Conservation (phyloP, 2,113 vertebrate genomes). For the Lates calcarifer region DNA sequence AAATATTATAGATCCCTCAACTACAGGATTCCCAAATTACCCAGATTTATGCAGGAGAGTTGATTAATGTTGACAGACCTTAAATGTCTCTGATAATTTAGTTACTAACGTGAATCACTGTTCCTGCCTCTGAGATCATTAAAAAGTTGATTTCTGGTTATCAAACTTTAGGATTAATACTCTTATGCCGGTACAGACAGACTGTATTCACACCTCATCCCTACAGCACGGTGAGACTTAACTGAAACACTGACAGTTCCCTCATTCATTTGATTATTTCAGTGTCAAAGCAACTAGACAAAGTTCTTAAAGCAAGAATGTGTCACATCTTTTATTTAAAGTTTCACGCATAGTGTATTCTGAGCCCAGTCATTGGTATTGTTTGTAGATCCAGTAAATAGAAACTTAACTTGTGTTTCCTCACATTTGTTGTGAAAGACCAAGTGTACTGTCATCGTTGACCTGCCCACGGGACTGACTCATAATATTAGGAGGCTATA, state of each 20-base stretch:
- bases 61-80: too few species aligned
- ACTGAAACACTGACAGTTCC: too few species aligned
- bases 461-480: not conserved
- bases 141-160: too few species aligned
- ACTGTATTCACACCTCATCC: not conserved
- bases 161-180: too few species aligned
- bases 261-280: not conserved
- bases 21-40: too few species aligned
- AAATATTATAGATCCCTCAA: too few species aligned
- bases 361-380: not conserved
- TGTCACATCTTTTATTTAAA: accelerated
- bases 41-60: too few species aligned
- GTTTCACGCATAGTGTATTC: not conserved
- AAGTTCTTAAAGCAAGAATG: not conserved
- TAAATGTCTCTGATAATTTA: too few species aligned
- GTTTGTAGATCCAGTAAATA: too few species aligned
- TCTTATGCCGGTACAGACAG: not conserved
- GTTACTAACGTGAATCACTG: too few species aligned
- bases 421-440: not conserved
- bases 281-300: not conserved
- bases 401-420: too few species aligned
- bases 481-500: not conserved
- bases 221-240: not conserved
- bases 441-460: not conserved
- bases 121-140: too few species aligned